These are phyloP conservation scores for Acipenser ruthenus DNA, from an alignment of 2,797 vertebrate genomes.

Conservation along the genomic window DNA sequence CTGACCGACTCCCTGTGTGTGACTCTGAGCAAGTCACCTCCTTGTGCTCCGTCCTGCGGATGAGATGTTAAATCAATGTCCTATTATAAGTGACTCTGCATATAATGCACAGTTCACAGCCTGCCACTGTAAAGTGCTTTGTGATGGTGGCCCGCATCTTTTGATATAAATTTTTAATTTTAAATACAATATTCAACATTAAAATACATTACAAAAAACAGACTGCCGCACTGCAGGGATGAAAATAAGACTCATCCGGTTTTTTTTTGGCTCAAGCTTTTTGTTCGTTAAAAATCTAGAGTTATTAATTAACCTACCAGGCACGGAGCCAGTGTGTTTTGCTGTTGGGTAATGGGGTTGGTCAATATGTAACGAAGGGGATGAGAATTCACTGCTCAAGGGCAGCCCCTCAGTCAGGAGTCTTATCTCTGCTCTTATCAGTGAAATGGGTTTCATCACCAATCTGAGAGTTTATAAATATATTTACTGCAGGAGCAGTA, in stretches of 20 bases:
- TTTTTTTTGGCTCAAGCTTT: slow-evolving; percentile 21
- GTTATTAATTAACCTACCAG: slow-evolving; percentile 43
- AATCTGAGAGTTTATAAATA: slow-evolving; percentile 30
- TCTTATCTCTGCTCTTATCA: slow-evolving; percentile 39
- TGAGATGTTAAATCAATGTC: too few species aligned
- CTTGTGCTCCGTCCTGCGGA: too few species aligned
- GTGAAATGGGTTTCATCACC: slow-evolving; percentile 15
- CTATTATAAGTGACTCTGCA: too few species aligned
- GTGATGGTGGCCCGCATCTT: too few species aligned
- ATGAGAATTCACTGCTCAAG: neutral
- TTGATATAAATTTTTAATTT: too few species aligned
- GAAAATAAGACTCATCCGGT: too few species aligned
- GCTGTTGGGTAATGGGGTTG: slow-evolving; percentile 56
- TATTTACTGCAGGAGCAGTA: slow-evolving; percentile 36
- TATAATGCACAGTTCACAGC: too few species aligned
- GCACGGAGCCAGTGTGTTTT: slow-evolving; percentile 27
- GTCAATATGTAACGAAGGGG: slow-evolving; percentile 31
- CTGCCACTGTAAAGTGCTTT: too few species aligned
- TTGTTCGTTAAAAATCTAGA: slow-evolving; percentile 48
- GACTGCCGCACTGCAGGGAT: too few species aligned
- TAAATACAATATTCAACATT: too few species aligned
- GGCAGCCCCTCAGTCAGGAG: neutral
- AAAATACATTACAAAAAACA: neutral
- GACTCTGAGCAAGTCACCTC: too few species aligned
- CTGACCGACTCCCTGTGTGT: too few species aligned